These are phyloP conservation scores for Andrena flavipes DNA, from an alignment of 2,888 invertebrate species.

Conservation along the genomic window DNA sequence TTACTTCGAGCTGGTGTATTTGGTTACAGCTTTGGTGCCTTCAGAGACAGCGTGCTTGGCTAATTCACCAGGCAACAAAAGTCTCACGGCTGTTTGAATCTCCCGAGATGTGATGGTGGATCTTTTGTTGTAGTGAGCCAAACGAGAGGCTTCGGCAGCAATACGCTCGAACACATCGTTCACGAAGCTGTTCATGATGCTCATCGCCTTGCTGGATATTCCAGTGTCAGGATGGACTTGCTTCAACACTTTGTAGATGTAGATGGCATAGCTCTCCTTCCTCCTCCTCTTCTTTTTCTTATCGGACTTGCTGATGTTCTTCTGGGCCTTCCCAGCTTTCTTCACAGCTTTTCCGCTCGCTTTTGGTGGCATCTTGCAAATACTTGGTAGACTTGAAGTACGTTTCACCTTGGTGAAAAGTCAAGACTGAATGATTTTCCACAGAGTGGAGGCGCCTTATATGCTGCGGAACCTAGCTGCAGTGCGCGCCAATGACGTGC, in stretches of 20 bases:
- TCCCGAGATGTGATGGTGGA: conserved; percentile 90
- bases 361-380: conserved; percentile 74
- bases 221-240: conserved; percentile 86
- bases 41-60: conserved; percentile 90
- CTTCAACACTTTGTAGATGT: conserved; percentile 86
- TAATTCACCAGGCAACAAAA: conserved; percentile 90
- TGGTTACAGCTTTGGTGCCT: conserved; percentile 88
- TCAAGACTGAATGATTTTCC: background rate
- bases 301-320: conserved; percentile 87
- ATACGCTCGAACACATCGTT: conserved; percentile 76
- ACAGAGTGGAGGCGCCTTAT: background rate
- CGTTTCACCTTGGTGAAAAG: background rate
- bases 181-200: conserved; percentile 86
- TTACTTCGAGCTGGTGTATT: conserved; percentile 85
- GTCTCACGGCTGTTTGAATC: conserved; percentile 89
- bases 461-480: background rate
- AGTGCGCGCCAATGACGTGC: conserved; percentile 35
- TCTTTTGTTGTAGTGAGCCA: conserved; percentile 81
- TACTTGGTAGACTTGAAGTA: background rate
- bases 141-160: conserved; percentile 74
- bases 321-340: conserved; percentile 87
- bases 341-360: conserved; percentile 84
- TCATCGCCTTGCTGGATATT: conserved; percentile 86
- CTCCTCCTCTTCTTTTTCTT: conserved; percentile 87
- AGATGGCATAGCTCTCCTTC: conserved; percentile 85